Percentiles rank a stretch among this genome's conserved stretches.
phyloP scores from a whole-genome alignment of 2,888 invertebrate species.

The Luperina testacea region DNA sequence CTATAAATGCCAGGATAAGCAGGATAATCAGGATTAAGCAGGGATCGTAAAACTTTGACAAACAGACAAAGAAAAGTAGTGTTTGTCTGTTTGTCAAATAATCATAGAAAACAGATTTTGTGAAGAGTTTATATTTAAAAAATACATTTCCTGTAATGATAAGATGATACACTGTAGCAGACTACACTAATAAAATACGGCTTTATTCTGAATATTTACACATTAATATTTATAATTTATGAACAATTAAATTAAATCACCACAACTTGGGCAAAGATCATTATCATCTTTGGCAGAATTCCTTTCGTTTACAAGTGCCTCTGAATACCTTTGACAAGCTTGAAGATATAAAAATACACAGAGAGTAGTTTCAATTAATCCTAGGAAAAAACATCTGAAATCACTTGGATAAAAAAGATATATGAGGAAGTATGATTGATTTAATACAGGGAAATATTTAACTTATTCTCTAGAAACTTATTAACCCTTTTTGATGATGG shows the following conservation, averaged over 20 bases:
- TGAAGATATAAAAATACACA: conserved; percentile 49
- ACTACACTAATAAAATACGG: conserved; percentile 69
- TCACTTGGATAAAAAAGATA: too few relatives aligned
- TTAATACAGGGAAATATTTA: too few relatives aligned
- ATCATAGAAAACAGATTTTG: conserved; percentile 24
- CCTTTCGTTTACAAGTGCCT: conserved; percentile 54
- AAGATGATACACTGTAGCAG: conserved; percentile 69
- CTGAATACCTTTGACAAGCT: conserved; percentile 43
- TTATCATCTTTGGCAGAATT: conserved; percentile 71
- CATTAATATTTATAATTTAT: conserved; percentile 42
- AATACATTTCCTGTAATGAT: conserved; percentile 79
- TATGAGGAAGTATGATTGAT: too few relatives aligned
- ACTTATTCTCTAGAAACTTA: too few relatives aligned
- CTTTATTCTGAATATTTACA: conserved; percentile 58
- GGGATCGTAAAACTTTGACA: neutral
- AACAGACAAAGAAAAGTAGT: neutral
- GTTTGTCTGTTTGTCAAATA: neutral
- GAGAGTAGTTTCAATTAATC: too few relatives aligned
- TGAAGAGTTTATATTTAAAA: conserved; percentile 75
- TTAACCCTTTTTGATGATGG: too few relatives aligned
- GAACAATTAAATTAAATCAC: conserved; percentile 62
- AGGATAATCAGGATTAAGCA: neutral
- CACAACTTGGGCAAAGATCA: conserved; percentile 69
- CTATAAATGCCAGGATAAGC: neutral
- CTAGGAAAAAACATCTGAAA: too few relatives aligned